Evolutionary conservation across 2,797 vertebrate species (phyloP).

Genomic region (Enteromius afrohamiltoni): DNA sequence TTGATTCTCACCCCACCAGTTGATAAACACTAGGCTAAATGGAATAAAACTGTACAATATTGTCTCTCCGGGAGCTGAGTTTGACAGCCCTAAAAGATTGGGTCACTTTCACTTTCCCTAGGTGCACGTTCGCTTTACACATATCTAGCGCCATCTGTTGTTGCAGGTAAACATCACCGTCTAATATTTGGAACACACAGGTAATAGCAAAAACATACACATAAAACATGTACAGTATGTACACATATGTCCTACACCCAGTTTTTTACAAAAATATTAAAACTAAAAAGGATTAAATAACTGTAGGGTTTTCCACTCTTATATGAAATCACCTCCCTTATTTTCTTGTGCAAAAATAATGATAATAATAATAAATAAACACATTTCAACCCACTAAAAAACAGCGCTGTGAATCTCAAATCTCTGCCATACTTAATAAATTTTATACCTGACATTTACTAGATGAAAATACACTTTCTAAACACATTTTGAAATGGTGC

Average conservation of each 20-base stretch:
- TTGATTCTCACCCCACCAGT: background rate
- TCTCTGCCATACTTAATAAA: background rate
- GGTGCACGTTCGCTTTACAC: background rate
- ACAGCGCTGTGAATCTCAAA: background rate
- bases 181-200: background rate
- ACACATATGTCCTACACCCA: background rate
- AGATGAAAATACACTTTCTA: background rate
- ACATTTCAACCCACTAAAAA: background rate
- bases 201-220: background rate
- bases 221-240: background rate
- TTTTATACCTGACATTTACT: background rate
- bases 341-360: background rate
- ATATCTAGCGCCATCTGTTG: background rate
- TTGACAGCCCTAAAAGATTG: background rate
- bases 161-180: background rate
- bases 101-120: background rate
- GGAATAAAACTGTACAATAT: background rate
- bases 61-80: background rate
- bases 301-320: background rate
- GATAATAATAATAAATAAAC: background rate
- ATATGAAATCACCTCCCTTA: background rate
- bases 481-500: background rate
- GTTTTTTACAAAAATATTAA: background rate
- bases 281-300: background rate
- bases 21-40: background rate